Evolutionary conservation across 2,113 vertebrate genomes (phyloP), one percentile per base, ranked within the genome.

Genomic region (Microtus oregoni): DNA sequence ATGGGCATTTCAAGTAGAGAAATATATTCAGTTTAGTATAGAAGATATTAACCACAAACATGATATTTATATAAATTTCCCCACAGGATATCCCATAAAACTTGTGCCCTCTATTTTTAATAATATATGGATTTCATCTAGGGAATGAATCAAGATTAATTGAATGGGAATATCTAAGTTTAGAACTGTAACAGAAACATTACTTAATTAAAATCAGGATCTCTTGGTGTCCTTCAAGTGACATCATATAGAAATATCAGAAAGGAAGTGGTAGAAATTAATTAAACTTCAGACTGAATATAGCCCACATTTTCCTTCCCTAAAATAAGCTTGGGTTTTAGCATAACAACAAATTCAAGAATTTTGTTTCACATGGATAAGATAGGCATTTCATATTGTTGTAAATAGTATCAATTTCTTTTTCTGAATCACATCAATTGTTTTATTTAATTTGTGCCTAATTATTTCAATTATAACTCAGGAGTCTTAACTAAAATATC

Each of bases 191-290:
- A 91, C 52, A 85, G 79, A 93, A 95, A 52, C 86, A 95, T 65
- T 88, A 96, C 92, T 96, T 97, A 97, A 98, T 96, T 97, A 92
- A 97, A 96, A 97, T 94, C 5, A 97, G 90, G 97, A 94, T 12
- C 2, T 97, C 76, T 91, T 86, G 32, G 44, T 93, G 72, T 55
- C 97, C 87, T 97, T 96, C 94, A 96, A 92, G 22, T 94, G 87
- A 94, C 70, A 97, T 41, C 52, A 82, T 96, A 95, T 95, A 94
- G 87, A 96, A 94, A 92, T 95, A 95, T 90, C 93, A 96, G 50
- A 61, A 81, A 81, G 94, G n/a, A 96, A 85, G 30, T 47, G 13
- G 67, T 92, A 73, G 44, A 95, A 97, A 96, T 95, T 97, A 98
- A 96, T 97, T 97, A 97, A 93, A 92, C 67, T 96, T 96, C 65